These are phyloP conservation scores for Eucidaris tribuloides DNA, from an alignment of 35 echinoderm and acorn worm genomes.

Conservation along the genomic window DNA sequence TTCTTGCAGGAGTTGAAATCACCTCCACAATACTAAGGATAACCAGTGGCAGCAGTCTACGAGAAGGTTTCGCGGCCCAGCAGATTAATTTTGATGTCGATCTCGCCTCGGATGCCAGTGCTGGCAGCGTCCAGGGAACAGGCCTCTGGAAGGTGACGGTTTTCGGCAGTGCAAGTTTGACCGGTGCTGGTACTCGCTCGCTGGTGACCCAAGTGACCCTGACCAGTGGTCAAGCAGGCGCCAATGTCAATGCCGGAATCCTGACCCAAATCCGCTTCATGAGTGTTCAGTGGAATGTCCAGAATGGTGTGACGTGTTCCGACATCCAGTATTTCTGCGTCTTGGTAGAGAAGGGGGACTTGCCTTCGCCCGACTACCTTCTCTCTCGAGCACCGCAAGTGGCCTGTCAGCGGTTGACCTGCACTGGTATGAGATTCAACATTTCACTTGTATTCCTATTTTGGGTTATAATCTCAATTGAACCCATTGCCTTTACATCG, in stretches of 20 bases:
- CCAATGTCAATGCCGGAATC: constrained; percentile 21
- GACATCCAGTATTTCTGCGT: constrained; percentile 65
- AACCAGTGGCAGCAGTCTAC: not conserved
- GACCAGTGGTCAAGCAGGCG: constrained; percentile 16
- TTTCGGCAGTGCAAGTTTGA: constrained; percentile 18
- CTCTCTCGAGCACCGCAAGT: constrained; percentile 31
- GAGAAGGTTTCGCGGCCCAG: constrained; percentile 11
- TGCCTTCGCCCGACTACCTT: constrained; percentile 60
- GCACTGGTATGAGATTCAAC: constrained; percentile 50
- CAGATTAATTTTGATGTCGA: constrained; percentile 44
- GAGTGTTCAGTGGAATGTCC: constrained; percentile 16
- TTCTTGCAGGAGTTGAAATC: constrained; percentile 72
- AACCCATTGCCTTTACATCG: too few species aligned
- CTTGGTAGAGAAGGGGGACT: constrained; percentile 54
- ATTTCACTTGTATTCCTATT: too few species aligned
- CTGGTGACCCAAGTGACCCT: not conserved
- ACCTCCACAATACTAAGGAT: constrained; percentile 5
- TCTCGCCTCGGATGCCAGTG: constrained; percentile 13
- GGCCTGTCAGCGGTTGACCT: constrained; percentile 42
- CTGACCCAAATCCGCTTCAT: constrained; percentile 7
- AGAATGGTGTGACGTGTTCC: constrained; percentile 20
- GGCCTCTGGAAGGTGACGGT: constrained; percentile 58
- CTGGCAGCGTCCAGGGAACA: constrained; percentile 51
- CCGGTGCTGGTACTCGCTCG: constrained; percentile 30
- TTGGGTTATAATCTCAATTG: too few species aligned